Evolutionary conservation across 2,888 invertebrate genomes (phyloP), one percentile per base, ranked within the genome.

Genomic region (Troilus luridus): DNA sequence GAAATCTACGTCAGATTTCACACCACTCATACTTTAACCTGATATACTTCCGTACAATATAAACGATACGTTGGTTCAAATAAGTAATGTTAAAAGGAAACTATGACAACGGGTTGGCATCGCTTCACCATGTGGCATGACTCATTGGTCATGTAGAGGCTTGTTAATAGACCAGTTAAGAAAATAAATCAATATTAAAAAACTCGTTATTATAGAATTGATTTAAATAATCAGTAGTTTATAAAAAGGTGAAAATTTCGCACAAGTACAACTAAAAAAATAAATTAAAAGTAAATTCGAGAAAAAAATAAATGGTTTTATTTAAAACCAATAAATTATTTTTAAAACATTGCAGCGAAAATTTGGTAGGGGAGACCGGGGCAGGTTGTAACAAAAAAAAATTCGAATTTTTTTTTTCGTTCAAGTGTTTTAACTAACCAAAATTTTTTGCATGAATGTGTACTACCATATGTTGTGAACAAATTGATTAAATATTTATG

Each of bases 1-100:
- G 93, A 95, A 95, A 93, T 95, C 95, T 1, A 96, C 95, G 24
- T 92, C 92, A 67, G 24, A 14, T 91, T 92, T 91, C 9, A 77
- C 27, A 11, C 54, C 56, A 59, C 59, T 59, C 88, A 88, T 88
- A 60, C 19, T 62, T 60, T 19, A 27, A 56, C 58, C 19, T 17
- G 5, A 24, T 27, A 88, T 21, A 11, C 62, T 19, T n/a, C n/a
- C n/a, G n/a, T n/a, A n/a, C n/a, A n/a, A 58, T 56, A 12, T 24
- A 88, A 19, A 60, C 59, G n/a, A 54, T 6, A 88, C 14, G 27
- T 88, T 88, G 60, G 54, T 19, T 58, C 88, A 60, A 59, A 88
- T 17, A 88, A n/a, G 27, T 10, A 59, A 41, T 88, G 88, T 27
- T 88, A 24, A 54, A 81, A 8, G 1, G 59, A 59, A 88, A 59